Base-by-base conservation (phyloP, 2,113 vertebrate species). In the Stomatorhinus ivindoensis region DNA sequence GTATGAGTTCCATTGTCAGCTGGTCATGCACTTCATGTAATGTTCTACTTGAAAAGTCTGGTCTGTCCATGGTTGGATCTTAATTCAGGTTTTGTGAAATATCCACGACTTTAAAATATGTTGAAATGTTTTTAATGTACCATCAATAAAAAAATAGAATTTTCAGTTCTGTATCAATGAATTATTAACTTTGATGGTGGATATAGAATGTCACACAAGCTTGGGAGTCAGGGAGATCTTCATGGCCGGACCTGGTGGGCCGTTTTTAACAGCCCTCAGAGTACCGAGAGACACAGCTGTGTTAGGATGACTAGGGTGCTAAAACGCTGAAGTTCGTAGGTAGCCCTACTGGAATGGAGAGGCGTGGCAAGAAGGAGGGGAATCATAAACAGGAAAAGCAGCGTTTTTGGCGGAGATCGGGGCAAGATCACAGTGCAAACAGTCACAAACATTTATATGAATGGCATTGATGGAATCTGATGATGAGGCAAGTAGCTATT, bases 391-490 rank as follows among this genome's bases (percentile, higher is more conserved):
- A 69, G 61, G 61, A 69, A 31, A 69, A 4, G 8, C 61, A 11
- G 31, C 0, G 61, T 3, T 3, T 69, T 31, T 69, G 61, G 61
- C 35, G 42, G 24, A 47, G 10, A 48, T 48, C 1, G 9, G 19
- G 44, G 83, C 46, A 86, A 50, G 47, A 24, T 24, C n/a, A 48
- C 2, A 4, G 50, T 35, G 50, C 31, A 87, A 19, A 50, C 31
- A 51, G 50, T 87, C 31, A 87, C 48, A 87, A 15, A 19, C 69
- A 89, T 82, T 88, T 73, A 82, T 83, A 82, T 42, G 15, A 44
- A 89, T 82, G 47, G 4, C 5, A 27, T 10, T 65, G 61, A 86
- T 86, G 50, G 27, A 53, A 42, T 24, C 17, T 48, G 50, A 83
- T 35, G 24, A 83, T 89, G 69, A 42, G 69, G 21, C 73, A 69